Conservation (phyloP, 2,113 vertebrate genomes). For the Lepidothrix coronata region DNA sequence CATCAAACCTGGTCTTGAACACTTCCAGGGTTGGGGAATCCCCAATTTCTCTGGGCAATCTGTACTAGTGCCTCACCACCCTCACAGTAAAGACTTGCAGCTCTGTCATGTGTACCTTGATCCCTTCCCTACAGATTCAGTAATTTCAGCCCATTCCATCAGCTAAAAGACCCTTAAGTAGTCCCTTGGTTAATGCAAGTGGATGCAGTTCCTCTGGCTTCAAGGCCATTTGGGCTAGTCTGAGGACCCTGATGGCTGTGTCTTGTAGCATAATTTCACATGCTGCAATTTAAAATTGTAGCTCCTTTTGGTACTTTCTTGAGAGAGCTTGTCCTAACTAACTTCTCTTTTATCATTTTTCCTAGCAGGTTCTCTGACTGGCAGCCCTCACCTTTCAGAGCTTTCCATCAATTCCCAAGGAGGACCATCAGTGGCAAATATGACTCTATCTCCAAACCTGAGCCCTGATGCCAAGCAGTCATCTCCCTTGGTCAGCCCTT, state of each 20-base stretch:
- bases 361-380: constrained; percentile 81
- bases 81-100: background rate
- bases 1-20: background rate
- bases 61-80: background rate
- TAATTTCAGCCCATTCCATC: background rate
- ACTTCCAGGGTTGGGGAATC: background rate
- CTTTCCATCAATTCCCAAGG: constrained; percentile 86
- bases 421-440: constrained; percentile 81
- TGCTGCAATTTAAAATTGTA: background rate
- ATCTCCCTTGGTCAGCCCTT: constrained; percentile 90
- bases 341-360: constrained; percentile 38
- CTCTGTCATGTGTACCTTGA: background rate
- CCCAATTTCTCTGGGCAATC: background rate
- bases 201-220: background rate
- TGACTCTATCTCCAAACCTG: constrained; percentile 82
- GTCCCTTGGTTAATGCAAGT: background rate
- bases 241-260: background rate
- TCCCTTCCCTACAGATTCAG: background rate
- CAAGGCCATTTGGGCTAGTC: background rate
- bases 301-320: background rate
- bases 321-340: background rate
- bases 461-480: constrained; percentile 88
- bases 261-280: background rate
- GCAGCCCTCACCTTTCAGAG: constrained; percentile 86
- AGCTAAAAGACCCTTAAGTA: background rate